Percentiles rank a stretch among this genome's conserved stretches.
phyloP scores from a whole-genome alignment of 2,113 vertebrate species.

The Tragelaphus strepsiceros region DNA sequence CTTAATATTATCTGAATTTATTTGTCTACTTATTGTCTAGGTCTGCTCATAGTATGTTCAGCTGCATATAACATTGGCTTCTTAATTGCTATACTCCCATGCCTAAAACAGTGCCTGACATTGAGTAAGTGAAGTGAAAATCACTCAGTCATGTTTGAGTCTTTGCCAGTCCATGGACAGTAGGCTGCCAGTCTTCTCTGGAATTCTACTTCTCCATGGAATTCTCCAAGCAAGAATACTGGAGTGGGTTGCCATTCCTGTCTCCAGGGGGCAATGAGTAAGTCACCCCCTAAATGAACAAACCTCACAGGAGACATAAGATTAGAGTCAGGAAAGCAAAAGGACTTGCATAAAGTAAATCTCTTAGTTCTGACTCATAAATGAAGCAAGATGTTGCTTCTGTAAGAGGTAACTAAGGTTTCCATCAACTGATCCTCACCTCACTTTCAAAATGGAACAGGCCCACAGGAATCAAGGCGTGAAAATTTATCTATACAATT shows the following conservation, averaged over 20 bases:
- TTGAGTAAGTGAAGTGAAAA: background rate
- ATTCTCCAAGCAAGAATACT: background rate
- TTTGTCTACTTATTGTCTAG: background rate
- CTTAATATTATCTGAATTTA: background rate
- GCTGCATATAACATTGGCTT: background rate
- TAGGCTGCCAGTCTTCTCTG: background rate
- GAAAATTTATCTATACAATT: background rate
- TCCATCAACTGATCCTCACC: background rate
- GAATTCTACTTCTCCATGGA: background rate
- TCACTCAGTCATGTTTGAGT: background rate
- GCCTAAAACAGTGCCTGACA: background rate
- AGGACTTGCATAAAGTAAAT: background rate
- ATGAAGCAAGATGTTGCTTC: background rate
- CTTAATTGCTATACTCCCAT: background rate
- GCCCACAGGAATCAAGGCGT: background rate
- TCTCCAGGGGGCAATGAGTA: background rate
- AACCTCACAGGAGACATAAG: background rate
- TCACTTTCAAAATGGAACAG: background rate
- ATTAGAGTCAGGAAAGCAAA: background rate
- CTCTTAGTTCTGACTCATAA: background rate
- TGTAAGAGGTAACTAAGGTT: background rate
- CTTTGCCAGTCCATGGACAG: background rate
- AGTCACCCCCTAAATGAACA: background rate
- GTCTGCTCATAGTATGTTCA: background rate
- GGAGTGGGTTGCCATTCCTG: background rate